Conservation (phyloP, 2,888 invertebrate genomes). For the Cantharis rustica region DNA sequence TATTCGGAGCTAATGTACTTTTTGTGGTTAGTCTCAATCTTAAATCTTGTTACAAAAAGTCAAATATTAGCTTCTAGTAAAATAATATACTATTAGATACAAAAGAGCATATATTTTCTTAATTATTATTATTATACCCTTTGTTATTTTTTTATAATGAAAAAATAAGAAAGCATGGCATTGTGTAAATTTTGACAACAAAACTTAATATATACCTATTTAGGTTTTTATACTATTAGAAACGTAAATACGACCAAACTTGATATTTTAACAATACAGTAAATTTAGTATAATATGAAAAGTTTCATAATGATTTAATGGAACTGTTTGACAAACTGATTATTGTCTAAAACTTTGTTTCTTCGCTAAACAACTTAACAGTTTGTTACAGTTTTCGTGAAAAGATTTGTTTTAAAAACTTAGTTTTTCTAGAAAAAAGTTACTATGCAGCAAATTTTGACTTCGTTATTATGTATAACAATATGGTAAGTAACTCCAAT, state of each 20-base stretch:
- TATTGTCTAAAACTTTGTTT: background rate
- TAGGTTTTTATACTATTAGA: background rate
- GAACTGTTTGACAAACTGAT: background rate
- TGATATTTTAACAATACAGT: background rate
- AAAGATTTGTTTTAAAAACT: background rate
- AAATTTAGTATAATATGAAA: background rate
- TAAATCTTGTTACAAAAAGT: no score
- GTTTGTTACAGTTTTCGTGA: background rate
- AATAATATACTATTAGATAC: no score
- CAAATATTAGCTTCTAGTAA: no score
- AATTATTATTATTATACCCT: no score
- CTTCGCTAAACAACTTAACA: background rate
- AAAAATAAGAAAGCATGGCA: background rate
- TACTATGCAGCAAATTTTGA: background rate
- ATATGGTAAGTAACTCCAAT: background rate
- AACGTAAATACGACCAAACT: background rate
- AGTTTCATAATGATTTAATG: background rate
- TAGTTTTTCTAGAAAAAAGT: background rate
- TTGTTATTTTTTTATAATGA: no score
- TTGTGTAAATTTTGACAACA: background rate
- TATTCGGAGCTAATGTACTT: no score
- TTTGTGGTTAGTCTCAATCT: no score
- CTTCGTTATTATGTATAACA: background rate
- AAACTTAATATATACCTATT: background rate
- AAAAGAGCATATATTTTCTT: no score